Evolutionary conservation across 2,113 vertebrate genomes (phyloP), one percentile per base, ranked within the genome.

Genomic region (Equus quagga): DNA sequence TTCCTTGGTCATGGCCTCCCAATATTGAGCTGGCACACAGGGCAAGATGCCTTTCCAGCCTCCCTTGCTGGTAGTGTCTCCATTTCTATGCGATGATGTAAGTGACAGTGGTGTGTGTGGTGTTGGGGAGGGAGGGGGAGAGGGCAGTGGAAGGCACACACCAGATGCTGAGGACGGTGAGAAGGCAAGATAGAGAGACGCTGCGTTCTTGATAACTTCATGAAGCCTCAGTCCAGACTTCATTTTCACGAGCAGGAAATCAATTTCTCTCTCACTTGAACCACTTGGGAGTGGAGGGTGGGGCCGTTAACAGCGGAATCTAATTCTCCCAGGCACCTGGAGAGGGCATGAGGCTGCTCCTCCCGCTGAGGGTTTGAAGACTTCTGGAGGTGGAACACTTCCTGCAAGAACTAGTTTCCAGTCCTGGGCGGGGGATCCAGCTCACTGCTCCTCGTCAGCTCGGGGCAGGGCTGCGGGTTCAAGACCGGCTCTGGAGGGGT

Each of bases 181-280:
- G 70, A 67, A 89, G 46, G 44, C 4, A 21, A 44, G 75, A 65
- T 46, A 49, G 62, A 86, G 24, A 60, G 82, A 80, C 44, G 7
- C 72, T 6, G 13, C 21, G 33, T 36, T 65, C 81, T 49, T 6
- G 31, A 76, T 23, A 75, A 6, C 56, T 73, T 89, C 92, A 23
- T 19, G 69, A 86, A 86, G 56, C 62, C 78, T 2, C 65, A 65
- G 12, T 75, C 56, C 80, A 91, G 58, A 58, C 80, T 89, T 96
- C 78, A 78, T 31, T 86, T 69, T 58, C 80, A 41, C 13, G 62
- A 91, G 82, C 78, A 78, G 51, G n/a, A 79, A 96, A 58, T 12
- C 58, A 79, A 83, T 82, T 73, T 97, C 70, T 69, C 64, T 93
- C 91, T 92, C 24, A 5, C 67, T 95, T 58, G 92, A 92, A 23